These are phyloP conservation scores for Parnassius apollo DNA, from an alignment of 2,888 invertebrate species.

Conservation along the genomic window DNA sequence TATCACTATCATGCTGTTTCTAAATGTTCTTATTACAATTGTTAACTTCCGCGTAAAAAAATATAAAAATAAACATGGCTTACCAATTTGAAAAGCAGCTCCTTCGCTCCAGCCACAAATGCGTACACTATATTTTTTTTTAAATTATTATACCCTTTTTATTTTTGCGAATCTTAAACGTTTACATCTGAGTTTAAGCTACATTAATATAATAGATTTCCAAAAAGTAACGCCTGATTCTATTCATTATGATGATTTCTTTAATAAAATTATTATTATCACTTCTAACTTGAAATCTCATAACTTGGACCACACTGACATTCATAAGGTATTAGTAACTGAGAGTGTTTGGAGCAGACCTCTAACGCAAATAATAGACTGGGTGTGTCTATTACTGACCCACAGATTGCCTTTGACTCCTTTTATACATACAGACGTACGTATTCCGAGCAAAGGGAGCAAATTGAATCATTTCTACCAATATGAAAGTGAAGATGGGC, in stretches of 20 bases:
- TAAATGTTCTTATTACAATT: too few species aligned
- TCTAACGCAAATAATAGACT: conserved; percentile 37
- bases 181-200: too few species aligned
- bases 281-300: background rate
- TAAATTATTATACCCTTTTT: too few species aligned
- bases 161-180: too few species aligned
- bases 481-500: conserved; percentile 22
- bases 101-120: too few species aligned
- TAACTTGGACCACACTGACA: conserved; percentile 28
- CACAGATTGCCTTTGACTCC: conserved; percentile 36
- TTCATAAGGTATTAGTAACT: conserved; percentile 28
- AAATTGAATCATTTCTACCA: conserved; percentile 23
- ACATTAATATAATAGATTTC: too few species aligned
- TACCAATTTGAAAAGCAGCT: too few species aligned
- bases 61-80: too few species aligned
- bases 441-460: conserved; percentile 8
- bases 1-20: too few species aligned
- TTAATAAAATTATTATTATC: background rate
- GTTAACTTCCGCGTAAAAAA: too few species aligned
- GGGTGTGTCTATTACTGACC: conserved; percentile 37
- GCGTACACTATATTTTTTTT: too few species aligned
- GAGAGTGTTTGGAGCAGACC: conserved; percentile 29
- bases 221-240: too few species aligned
- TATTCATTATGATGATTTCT: background rate
- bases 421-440: conserved; percentile 17